Evolutionary conservation across 2,797 vertebrate species (phyloP), one percentile per base, ranked within the genome.

Genomic region (Chaenodraco wilsoni): DNA sequence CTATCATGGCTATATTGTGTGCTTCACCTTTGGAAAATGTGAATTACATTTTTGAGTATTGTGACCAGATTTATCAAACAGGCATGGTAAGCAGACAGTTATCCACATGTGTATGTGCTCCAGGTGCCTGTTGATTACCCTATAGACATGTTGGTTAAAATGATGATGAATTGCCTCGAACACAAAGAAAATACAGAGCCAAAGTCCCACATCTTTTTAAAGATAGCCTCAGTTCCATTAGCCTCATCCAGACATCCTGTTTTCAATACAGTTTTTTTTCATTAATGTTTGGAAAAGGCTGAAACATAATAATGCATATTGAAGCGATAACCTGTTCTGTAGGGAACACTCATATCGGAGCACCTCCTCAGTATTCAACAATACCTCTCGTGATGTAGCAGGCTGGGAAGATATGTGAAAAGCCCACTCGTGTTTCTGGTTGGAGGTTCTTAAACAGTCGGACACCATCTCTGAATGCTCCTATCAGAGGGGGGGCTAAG

Each of bases 21-120:
- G 10, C 40, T 61, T 88, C 70, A 72, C 81, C 83, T 88, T 86
- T 64, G 52, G n/a, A 80, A 71, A 86, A 85, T 65, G 15, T 49
- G 58, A 63, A 81, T 76, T 73, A 69, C 52, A 76, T 74, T 82
- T 74, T 51, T 73, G 57, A 74, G 65, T 31, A 48, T 74, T 76
- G 74, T 73, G 57, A 82, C 59, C 69, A 52, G 70, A 60, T 78
- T 83, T 65, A 81, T 81, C 49, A 37, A 44, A 45, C 46, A 33
- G 17, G 6, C 40, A 31, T 48, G 55, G 70, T 54, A 63, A 69
- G 65, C 59, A 33, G 51, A 71, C 14, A 27, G 16, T 41, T 65
- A 77, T 70, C 40, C 55, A 65, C 51, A 43, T 69, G 15, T 1
- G 9, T 46, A 43, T 69, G 7, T 84, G 49, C 57, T 46, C n/a